Evolutionary conservation across 2,113 vertebrate species (phyloP).

Genomic region (Varanus salvator): DNA sequence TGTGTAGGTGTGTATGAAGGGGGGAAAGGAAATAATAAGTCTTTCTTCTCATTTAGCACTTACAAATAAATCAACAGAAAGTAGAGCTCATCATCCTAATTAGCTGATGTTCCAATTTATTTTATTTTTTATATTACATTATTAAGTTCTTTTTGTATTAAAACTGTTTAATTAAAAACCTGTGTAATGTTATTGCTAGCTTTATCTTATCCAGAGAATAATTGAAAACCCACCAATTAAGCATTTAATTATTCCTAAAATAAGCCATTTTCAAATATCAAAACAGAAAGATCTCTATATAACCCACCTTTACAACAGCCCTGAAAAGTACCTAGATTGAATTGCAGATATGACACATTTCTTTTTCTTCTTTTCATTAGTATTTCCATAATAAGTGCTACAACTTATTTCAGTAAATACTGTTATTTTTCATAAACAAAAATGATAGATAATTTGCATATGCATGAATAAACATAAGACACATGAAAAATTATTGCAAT

Average conservation of each 20-base stretch:
- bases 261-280: constrained; percentile 45
- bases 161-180: neutral
- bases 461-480: neutral
- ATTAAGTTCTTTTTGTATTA: neutral
- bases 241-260: constrained; percentile 38
- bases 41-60: neutral
- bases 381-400: constrained; percentile 23
- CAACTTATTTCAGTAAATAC: constrained; percentile 48
- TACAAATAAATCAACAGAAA: neutral
- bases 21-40: neutral
- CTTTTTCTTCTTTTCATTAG: neutral
- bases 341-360: constrained; percentile 49
- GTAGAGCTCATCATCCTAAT: neutral
- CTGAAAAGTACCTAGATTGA: constrained; percentile 42
- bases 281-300: constrained; percentile 28
- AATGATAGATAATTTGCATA: too few species aligned
- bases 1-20: too few species aligned
- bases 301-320: constrained; percentile 42
- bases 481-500: neutral
- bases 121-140: neutral
- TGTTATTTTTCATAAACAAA: too few species aligned
- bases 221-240: neutral
- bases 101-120: neutral
- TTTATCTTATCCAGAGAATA: neutral
- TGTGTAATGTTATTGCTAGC: neutral